Evolutionary conservation across 2,888 invertebrate species (phyloP), one percentile per base, ranked within the genome.

Genomic region (Plutella xylostella): DNA sequence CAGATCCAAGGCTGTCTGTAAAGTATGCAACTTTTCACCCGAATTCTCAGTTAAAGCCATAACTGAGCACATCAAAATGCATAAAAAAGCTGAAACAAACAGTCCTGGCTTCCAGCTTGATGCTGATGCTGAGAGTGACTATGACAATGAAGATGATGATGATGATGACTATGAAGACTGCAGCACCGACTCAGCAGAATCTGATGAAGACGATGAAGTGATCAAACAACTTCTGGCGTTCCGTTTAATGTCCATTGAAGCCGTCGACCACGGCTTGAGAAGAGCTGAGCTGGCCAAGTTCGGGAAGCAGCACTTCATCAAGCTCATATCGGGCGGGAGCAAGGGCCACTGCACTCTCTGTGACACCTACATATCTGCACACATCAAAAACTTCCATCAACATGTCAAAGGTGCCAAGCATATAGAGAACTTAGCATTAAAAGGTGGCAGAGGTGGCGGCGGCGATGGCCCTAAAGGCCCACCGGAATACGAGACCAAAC

Each of bases 291-390:
- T 71, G 7, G 59, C 68, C 1, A 48, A 54, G 30, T 76, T 60
- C 54, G 74, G 72, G 2, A 63, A 51, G 47, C 46, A 53, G 5
- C 55, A 71, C 45, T 58, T 47, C 30, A 71, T 78, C 4, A 72
- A 61, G 51, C 46, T 75, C n/a, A 69, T 67, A 43, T 49, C 54
- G 18, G 67, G 65, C 1, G 74, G 71, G 1, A 57, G 61, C 33
- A 63, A 59, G 45, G 73, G 68, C 0, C 71, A 63, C 46, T 78
- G 77, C 42, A 52, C 45, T 1, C 9, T 75, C 6, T 78, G 77
- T 47, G 57, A 66, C 25, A 55, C 53, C n/a, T 54, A 52, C 15
- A 43, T 74, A 4, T 61, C 65, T 0, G 61, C 63, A 1, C 54
- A 61, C 39, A 64, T 61, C 4, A 57, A 51, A 4, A 48, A 59